Evolutionary conservation across 35 echinoderm and acorn worm genomes (phyloP).

Genomic region (Ophioderma brevispina): DNA sequence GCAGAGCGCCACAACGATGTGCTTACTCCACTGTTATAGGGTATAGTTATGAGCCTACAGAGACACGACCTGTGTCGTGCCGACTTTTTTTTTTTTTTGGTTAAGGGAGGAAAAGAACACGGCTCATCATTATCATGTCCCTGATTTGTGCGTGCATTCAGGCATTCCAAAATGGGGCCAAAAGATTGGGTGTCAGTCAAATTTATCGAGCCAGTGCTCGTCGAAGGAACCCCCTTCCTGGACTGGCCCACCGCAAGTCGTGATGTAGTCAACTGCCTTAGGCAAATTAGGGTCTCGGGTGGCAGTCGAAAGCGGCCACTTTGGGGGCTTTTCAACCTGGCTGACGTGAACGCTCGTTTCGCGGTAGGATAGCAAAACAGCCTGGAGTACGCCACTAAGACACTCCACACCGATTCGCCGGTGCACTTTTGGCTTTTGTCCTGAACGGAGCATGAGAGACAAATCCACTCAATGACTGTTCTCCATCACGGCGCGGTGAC

Average conservation of each 20-base stretch:
- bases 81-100: neutral
- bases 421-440: neutral
- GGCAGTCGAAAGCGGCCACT: constrained; percentile 1
- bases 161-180: constrained; percentile 12
- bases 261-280: neutral
- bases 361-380: neutral
- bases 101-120: neutral
- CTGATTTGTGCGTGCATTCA: constrained; percentile 5
- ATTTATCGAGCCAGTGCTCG: neutral
- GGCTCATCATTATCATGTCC: constrained; percentile 9
- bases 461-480: neutral
- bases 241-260: neutral
- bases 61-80: neutral
- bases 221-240: neutral
- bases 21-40: neutral
- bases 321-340: neutral
- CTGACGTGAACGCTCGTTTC: neutral
- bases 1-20: neutral
- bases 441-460: neutral
- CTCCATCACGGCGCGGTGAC: too few species aligned
- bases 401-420: neutral
- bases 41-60: neutral
- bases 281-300: neutral
- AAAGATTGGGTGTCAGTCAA: constrained; percentile 7
- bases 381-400: neutral